phyloP scores from a whole-genome alignment of 2,797 vertebrate genomes.

The Hippoglossus hippoglossus region DNA sequence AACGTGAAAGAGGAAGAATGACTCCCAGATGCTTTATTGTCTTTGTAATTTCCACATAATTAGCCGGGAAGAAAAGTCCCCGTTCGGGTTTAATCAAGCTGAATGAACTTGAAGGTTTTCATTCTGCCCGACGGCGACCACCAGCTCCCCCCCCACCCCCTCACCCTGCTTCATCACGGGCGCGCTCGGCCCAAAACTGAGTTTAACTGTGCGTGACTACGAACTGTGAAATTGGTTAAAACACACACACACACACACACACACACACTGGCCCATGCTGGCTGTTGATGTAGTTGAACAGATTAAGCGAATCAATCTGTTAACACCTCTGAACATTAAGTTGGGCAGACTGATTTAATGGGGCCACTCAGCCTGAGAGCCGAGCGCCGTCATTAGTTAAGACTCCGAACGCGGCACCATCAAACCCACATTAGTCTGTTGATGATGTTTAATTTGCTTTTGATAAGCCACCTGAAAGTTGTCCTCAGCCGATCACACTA shows the following conservation, averaged over 20 bases:
- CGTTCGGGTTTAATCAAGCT: constrained; percentile 91
- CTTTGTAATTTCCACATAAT: constrained; percentile 99
- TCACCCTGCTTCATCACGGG: constrained; percentile 4
- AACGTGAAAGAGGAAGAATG: constrained; percentile 92
- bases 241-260: constrained; percentile 84
- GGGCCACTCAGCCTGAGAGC: constrained; percentile 65
- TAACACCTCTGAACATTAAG: constrained; percentile 81
- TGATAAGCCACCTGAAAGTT: constrained; percentile 78
- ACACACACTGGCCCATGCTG: constrained; percentile 53
- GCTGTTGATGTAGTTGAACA: constrained; percentile 80
- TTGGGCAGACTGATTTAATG: constrained; percentile 76
- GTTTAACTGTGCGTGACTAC: constrained; percentile 97
- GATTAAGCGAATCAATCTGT: constrained; percentile 85
- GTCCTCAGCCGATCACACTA: constrained; percentile 41
- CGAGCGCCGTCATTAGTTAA: constrained; percentile 73
- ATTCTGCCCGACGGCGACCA: neutral
- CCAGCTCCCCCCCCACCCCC: neutral
- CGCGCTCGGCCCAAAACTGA: constrained; percentile 84
- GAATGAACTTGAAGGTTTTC: constrained; percentile 96
- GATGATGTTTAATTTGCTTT: constrained; percentile 81
- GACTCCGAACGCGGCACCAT: constrained; percentile 69
- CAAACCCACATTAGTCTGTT: constrained; percentile 76
- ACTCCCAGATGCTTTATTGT: constrained; percentile 99
- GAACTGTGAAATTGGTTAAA: constrained; percentile 98
- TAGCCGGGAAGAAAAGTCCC: constrained; percentile 96